Conservation (phyloP, 2,113 vertebrate species). For the Entomyzon cyanotis region DNA sequence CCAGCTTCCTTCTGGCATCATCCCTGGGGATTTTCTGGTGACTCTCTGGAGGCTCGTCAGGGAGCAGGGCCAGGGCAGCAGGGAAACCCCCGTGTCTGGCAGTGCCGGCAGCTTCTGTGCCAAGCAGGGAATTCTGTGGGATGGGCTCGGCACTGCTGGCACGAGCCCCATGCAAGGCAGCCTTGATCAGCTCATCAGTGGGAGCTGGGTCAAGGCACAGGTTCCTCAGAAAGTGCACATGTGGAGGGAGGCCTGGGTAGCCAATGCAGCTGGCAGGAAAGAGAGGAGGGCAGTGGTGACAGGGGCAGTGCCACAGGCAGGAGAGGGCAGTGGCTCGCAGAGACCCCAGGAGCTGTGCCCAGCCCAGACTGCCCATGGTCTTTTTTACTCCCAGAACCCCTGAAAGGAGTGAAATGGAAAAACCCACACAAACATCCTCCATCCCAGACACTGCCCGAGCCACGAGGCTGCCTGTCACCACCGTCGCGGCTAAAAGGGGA, state of each 20-base stretch:
- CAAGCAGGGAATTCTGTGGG: neutral
- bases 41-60: conserved; percentile 21
- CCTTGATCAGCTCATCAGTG: rapidly evolving
- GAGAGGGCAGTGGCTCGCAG: neutral
- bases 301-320: neutral
- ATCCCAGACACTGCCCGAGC: neutral
- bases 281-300: neutral
- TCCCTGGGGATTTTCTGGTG: conserved; percentile 52
- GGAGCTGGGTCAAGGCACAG: neutral
- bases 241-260: neutral
- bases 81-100: conserved; percentile 13
- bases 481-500: neutral
- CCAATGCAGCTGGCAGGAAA: rapidly evolving
- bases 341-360: neutral
- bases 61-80: neutral
- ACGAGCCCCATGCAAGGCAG: rapidly evolving
- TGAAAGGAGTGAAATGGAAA: neutral
- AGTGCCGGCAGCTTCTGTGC: neutral
- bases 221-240: rapidly evolving
- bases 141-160: neutral
- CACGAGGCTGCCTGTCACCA: conserved; percentile 43
- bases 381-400: neutral
- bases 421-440: neutral
- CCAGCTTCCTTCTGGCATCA: conserved; percentile 31
- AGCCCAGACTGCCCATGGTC: neutral